Conservation (phyloP, 2,797 vertebrate genomes). For the Gymnoscopelus braueri region DNA sequence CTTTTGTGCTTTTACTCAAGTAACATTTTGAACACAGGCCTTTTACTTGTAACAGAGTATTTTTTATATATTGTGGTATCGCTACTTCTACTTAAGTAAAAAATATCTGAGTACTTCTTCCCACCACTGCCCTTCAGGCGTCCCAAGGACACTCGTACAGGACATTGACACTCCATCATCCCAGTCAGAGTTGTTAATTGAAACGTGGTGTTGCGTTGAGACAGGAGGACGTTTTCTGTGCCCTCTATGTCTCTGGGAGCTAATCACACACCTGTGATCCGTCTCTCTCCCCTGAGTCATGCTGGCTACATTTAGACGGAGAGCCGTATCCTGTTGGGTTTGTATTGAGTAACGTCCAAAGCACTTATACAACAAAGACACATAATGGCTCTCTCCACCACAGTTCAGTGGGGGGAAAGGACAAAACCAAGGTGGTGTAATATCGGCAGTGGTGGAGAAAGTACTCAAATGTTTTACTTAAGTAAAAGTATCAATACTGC, state of each 20-base stretch:
- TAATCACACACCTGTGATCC: conserved; percentile 62
- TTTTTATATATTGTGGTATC: too few relatives aligned
- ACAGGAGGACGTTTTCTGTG: conserved; percentile 24
- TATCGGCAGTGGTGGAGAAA: too few relatives aligned
- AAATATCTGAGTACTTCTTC: too few relatives aligned
- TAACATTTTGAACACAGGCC: too few relatives aligned
- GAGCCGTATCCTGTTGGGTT: conserved; percentile 25
- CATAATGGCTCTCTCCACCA: conserved; percentile 9
- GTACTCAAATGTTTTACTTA: too few relatives aligned
- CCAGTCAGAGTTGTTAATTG: conserved; percentile 60
- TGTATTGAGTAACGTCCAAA: conserved; percentile 10
- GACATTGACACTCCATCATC: conserved; percentile 32
- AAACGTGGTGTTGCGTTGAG: conserved; percentile 45
- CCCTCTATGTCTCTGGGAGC: conserved; percentile 30
- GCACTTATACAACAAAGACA: conserved; percentile 30
- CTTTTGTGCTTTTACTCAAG: too few relatives aligned
- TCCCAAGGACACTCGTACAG: conserved; percentile 43
- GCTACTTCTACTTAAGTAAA: too few relatives aligned
- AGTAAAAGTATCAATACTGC: too few relatives aligned
- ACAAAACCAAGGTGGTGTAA: neutral
- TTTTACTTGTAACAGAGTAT: too few relatives aligned
- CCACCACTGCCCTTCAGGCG: conserved; percentile 30
- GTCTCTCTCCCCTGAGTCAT: conserved; percentile 29
- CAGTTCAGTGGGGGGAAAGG: conserved; percentile 14
- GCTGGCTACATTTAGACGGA: conserved; percentile 14